Evolutionary conservation across 2,888 invertebrate genomes (phyloP).

Genomic region (Gasteruption jaculator): DNA sequence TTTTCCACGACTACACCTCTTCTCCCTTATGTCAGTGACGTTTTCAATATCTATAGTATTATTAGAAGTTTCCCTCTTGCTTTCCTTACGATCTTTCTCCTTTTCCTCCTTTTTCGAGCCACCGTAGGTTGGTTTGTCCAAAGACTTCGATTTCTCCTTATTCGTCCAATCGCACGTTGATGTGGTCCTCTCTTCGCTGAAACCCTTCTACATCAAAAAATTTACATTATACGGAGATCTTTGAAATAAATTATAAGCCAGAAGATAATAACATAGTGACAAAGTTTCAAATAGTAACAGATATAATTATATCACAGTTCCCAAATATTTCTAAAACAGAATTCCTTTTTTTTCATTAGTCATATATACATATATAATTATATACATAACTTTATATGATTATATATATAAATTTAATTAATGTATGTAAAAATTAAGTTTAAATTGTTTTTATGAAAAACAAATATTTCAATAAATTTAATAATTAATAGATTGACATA

Average conservation of each 20-base stretch:
- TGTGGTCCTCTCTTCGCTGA: constrained; percentile 42
- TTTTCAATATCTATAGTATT: constrained; percentile 23
- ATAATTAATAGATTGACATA: neutral
- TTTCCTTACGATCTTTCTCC: constrained; percentile 43
- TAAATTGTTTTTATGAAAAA: neutral
- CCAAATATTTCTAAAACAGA: too few species aligned
- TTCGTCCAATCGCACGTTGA: constrained; percentile 46
- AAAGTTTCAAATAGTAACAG: too few species aligned
- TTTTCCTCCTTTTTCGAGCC: constrained; percentile 42
- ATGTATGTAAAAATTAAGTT: too few species aligned
- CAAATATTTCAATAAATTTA: neutral
- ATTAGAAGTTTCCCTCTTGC: constrained; percentile 32
- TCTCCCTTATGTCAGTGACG: constrained; percentile 33
- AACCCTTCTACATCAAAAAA: constrained; percentile 36
- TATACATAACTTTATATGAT: too few species aligned
- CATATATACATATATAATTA: constrained; percentile 8
- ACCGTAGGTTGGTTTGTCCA: constrained; percentile 43
- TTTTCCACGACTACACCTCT: constrained; percentile 36
- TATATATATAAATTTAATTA: too few species aligned
- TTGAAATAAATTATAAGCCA: constrained; percentile 10
- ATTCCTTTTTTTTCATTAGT: too few species aligned
- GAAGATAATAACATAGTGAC: too few species aligned
- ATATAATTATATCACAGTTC: too few species aligned
- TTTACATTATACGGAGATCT: constrained; percentile 14
- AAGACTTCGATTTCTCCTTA: constrained; percentile 47